phyloP scores from a whole-genome alignment of 2,797 vertebrate species.

The Geotrypetes seraphini region DNA sequence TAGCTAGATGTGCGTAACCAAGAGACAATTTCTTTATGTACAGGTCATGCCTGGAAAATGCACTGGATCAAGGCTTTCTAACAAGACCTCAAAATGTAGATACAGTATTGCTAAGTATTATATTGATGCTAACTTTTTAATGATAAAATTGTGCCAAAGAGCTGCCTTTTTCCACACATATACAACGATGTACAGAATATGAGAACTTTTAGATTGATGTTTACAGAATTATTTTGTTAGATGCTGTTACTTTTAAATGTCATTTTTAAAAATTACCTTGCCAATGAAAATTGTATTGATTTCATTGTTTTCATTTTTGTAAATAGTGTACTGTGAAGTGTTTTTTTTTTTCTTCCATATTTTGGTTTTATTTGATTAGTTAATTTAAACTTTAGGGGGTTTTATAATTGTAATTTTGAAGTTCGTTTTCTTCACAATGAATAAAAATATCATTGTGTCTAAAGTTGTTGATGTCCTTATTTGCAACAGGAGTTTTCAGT shows the following conservation, averaged over 20 bases:
- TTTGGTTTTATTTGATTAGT: constrained; percentile 9
- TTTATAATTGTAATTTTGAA: constrained; percentile 8
- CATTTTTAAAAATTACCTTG: constrained; percentile 23
- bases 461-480: too few relatives aligned
- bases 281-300: constrained; percentile 16
- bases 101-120: neutral
- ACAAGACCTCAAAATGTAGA: neutral
- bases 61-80: too few relatives aligned
- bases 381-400: constrained; percentile 47
- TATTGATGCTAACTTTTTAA: neutral
- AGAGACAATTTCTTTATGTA: constrained; percentile 1
- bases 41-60: neutral
- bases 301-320: constrained; percentile 22
- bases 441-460: constrained; percentile 33
- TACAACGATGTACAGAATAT: constrained; percentile 1
- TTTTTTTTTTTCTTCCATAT: too few relatives aligned
- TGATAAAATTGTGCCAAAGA: constrained; percentile 34
- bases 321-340: constrained; percentile 20
- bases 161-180: neutral
- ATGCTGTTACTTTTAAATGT: constrained; percentile 16
- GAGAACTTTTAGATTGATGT: constrained; percentile 11
- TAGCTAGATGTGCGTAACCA: neutral
- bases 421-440: constrained; percentile 27
- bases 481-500: too few relatives aligned
- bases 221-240: constrained; percentile 10